A percentile compares a stretch with the other conserved stretches of the same genome.
These are phyloP conservation scores for Coluber constrictor DNA, from an alignment of 2,797 vertebrate genomes.

Conservation along the genomic window DNA sequence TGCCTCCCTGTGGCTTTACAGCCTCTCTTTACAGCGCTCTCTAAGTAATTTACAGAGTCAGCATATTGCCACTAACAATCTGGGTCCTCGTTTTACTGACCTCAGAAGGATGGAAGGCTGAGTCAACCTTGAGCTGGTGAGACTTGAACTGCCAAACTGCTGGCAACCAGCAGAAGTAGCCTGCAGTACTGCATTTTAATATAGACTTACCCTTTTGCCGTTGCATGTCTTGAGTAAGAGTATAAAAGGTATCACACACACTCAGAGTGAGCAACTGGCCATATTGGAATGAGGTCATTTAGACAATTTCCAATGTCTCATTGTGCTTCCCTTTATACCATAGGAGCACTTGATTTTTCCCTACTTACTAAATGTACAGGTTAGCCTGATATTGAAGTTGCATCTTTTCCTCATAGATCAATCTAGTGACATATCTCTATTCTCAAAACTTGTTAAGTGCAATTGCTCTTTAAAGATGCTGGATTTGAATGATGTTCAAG, in stretches of 20 bases:
- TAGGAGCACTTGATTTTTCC: neutral
- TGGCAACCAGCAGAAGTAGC: no score
- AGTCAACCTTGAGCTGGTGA: no score
- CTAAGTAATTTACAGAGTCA: no score
- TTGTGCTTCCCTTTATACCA: neutral
- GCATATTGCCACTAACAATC: no score
- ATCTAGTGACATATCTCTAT: neutral
- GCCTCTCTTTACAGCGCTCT: no score
- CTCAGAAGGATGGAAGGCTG: no score
- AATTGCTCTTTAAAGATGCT: neutral
- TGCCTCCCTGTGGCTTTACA: neutral
- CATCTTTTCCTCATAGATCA: neutral
- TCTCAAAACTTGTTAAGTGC: neutral
- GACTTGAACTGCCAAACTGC: neutral
- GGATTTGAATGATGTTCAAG: neutral
- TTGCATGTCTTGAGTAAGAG: neutral
- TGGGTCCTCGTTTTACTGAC: no score
- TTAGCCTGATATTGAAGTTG: neutral
- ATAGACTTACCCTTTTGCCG: neutral
- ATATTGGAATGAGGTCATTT: neutral
- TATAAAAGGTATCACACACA: neutral
- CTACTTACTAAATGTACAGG: neutral
- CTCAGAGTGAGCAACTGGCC: neutral
- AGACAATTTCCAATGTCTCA: neutral
- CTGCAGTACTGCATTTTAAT: neutral